These are phyloP conservation scores for Deroptyus accipitrinus DNA, from an alignment of 2,113 vertebrate species.

Conservation along the genomic window DNA sequence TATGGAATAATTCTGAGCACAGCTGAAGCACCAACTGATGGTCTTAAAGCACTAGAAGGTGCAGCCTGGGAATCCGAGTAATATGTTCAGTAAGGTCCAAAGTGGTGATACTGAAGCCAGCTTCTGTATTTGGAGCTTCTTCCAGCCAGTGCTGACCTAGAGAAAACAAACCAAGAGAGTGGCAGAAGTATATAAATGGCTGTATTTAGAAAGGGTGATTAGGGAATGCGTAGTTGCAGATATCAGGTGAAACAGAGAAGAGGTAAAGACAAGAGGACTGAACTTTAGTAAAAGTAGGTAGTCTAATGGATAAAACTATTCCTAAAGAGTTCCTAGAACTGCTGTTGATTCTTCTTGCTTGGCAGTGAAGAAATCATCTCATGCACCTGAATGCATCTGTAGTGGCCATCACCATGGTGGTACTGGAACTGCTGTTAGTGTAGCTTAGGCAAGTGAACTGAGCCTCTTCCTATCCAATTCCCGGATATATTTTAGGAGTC, in stretches of 20 bases:
- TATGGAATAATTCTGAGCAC: neutral
- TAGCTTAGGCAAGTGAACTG: neutral
- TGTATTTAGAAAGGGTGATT: neutral
- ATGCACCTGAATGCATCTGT: fast-evolving
- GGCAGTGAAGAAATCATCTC: neutral
- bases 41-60: neutral
- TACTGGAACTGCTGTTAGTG: neutral
- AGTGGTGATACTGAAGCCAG: neutral
- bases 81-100: neutral
- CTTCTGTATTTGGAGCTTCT: neutral
- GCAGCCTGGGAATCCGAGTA: neutral
- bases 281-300: neutral
- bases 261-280: neutral
- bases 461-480: neutral
- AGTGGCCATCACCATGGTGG: neutral
- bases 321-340: neutral
- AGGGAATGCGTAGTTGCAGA: neutral
- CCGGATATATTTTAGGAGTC: neutral
- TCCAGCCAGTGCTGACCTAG: neutral
- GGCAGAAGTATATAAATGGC: neutral
- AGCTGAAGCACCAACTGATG: neutral
- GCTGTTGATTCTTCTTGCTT: neutral
- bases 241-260: neutral
- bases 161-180: neutral
- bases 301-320: neutral